Evolutionary conservation across 2,888 invertebrate species (phyloP), one percentile per base, ranked within the genome.

Genomic region (Podotricha telesiphe): DNA sequence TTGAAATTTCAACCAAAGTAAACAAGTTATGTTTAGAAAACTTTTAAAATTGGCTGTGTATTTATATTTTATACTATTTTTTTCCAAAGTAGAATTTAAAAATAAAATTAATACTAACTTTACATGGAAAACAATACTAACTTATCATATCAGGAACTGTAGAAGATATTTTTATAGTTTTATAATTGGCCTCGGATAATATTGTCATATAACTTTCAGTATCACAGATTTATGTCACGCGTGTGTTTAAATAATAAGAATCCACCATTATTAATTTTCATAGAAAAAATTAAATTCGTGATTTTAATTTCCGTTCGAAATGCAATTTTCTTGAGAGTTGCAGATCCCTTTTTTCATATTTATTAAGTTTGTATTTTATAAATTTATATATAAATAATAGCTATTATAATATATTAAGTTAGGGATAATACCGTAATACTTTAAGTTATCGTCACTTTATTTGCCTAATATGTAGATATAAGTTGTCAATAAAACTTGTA

Each of bases 1-100:
- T 53, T 53, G n/a, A 34, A 17, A 34, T 53, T 5, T 53, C 17
- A 7, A 53, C 28, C n/a, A 53, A 17, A 53, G 4, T 42, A 53
- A n/a, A 53, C 10, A 34, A 22, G 15, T 51, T 51, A 22, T 13
- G 4, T 22, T 22, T 20, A 22, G 2, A 51, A 20, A 0, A 28
- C n/a, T 53, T 51, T 28, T 4, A 22, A 15, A 28, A 55, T 55
- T n/a, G 53, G 53, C 34, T 55, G 53, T 55, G 53, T 55, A 28
- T 22, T 28, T 22, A 22, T 17, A 55, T n/a, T 17, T 34, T 15
- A 51, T 17, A 55, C 11, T 17, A 34, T 17, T 17, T 34, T 55
- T 55, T 53, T 28, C 2, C 34, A 28, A 55, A 10, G 10, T 55
- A 34, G n/a, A n/a, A 17, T 34, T 55, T 0, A 22, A 15, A 51